Evolutionary conservation across 2,888 invertebrate genomes (phyloP).

Genomic region (Tromatobia lineatoria): DNA sequence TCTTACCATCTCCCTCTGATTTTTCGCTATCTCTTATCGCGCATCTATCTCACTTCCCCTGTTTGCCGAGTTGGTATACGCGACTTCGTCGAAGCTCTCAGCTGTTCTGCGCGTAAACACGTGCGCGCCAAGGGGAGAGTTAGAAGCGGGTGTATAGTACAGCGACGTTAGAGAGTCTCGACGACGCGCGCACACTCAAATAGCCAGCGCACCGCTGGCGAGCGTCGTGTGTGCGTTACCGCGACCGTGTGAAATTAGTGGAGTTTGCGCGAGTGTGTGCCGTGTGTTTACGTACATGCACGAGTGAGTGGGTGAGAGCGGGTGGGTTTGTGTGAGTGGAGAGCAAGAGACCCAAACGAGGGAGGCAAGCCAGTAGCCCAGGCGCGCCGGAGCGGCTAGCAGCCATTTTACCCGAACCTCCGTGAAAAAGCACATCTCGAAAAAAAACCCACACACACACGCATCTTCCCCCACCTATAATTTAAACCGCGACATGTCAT

Average conservation of each 20-base stretch:
- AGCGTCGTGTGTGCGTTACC: slow-evolving; percentile 69
- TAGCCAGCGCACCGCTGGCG: slow-evolving; percentile 20
- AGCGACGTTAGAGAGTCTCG: slow-evolving; percentile 30
- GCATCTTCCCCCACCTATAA: slow-evolving; percentile 20
- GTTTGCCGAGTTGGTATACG: slow-evolving; percentile 60
- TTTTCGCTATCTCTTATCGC: slow-evolving; percentile 40
- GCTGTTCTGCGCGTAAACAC: slow-evolving; percentile 85
- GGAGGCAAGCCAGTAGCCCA: slow-evolving; percentile 85
- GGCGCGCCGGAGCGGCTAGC: slow-evolving; percentile 85
- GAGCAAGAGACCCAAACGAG: slow-evolving; percentile 82
- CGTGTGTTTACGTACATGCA: neutral
- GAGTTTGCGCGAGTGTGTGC: slow-evolving; percentile 76
- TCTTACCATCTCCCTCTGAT: slow-evolving; percentile 2
- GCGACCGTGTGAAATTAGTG: slow-evolving; percentile 75
- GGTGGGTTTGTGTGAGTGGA: slow-evolving; percentile 60
- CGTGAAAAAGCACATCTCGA: slow-evolving; percentile 74
- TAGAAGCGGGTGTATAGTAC: slow-evolving; percentile 67
- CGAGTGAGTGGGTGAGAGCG: slow-evolving; percentile 60
- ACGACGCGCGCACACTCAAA: slow-evolving; percentile 37
- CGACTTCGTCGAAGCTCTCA: slow-evolving; percentile 75
- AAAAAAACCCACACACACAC: slow-evolving; percentile 1
- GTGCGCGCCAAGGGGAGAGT: slow-evolving; percentile 81
- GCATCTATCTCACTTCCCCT: slow-evolving; percentile 50
- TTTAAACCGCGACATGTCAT: neutral
- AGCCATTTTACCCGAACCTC: slow-evolving; percentile 84